phyloP scores from a whole-genome alignment of 2,888 invertebrate species.

The Hypsopygia costalis region DNA sequence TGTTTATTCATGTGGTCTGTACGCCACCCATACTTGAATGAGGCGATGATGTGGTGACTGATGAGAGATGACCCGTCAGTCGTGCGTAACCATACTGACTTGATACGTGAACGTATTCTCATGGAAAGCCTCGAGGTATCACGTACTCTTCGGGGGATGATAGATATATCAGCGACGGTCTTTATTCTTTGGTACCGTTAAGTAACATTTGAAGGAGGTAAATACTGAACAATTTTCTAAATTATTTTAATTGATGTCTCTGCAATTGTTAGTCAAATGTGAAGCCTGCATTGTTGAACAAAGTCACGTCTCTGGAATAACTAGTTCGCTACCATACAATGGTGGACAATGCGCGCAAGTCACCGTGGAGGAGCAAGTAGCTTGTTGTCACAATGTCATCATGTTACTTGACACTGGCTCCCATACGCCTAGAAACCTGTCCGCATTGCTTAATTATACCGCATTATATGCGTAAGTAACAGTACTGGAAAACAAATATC shows the following conservation, averaged over 20 bases:
- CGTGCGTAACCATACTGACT: too few relatives aligned
- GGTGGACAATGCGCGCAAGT: slow-evolving; percentile 33
- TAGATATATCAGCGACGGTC: too few relatives aligned
- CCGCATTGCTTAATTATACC: slow-evolving; percentile 2
- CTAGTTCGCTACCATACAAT: slow-evolving; percentile 46
- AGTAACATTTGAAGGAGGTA: too few relatives aligned
- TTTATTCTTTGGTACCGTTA: too few relatives aligned
- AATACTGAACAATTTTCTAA: background rate
- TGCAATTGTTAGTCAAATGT: background rate
- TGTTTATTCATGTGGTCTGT: too few relatives aligned
- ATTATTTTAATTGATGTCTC: background rate
- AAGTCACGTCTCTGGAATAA: slow-evolving; percentile 35
- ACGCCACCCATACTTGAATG: too few relatives aligned
- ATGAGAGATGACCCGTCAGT: too few relatives aligned
- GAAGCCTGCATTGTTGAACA: slow-evolving; percentile 14
- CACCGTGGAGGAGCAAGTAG: slow-evolving; percentile 38
- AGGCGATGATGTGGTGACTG: too few relatives aligned
- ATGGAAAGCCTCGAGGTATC: too few relatives aligned
- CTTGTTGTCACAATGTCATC: slow-evolving; percentile 51
- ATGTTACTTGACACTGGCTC: slow-evolving; percentile 20
- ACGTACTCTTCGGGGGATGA: too few relatives aligned
- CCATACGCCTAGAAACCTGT: slow-evolving; percentile 20
- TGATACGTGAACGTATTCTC: too few relatives aligned
- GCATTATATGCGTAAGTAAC: background rate
- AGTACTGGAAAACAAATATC: slow-evolving; percentile 7